These are phyloP conservation scores for Oenanthe oenanthe DNA, from an alignment of 2,113 vertebrate species.

Conservation along the genomic window DNA sequence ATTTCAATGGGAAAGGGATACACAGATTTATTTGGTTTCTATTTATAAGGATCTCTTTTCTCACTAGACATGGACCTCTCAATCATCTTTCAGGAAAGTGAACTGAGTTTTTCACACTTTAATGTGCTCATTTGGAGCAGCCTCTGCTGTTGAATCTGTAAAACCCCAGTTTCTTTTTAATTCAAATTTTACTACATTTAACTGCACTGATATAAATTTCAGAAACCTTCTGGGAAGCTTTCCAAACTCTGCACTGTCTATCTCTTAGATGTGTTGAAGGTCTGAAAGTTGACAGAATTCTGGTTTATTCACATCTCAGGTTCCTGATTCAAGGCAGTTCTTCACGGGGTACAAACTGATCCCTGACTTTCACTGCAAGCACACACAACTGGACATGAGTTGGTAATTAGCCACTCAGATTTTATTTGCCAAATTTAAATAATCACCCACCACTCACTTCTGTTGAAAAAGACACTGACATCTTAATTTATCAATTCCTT, in stretches of 20 bases:
- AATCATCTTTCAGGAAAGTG: neutral
- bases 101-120: neutral
- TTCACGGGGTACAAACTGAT: neutral
- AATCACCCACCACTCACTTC: neutral
- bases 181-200: neutral
- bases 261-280: neutral
- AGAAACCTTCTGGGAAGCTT: neutral
- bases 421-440: neutral
- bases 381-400: neutral
- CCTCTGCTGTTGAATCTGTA: neutral
- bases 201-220: neutral
- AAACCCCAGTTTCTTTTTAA: neutral
- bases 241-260: neutral
- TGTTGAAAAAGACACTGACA: rapidly evolving
- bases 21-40: neutral
- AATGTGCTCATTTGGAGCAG: neutral
- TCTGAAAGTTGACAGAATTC: slow-evolving; percentile 1
- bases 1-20: neutral
- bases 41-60: neutral
- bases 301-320: slow-evolving; percentile 7
- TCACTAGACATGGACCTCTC: neutral
- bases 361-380: neutral
- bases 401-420: neutral
- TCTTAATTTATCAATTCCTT: neutral
- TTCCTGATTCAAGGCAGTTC: neutral